Base-by-base conservation (phyloP, 1,140 invertebrate species). In the Atta cephalotes region DNA sequence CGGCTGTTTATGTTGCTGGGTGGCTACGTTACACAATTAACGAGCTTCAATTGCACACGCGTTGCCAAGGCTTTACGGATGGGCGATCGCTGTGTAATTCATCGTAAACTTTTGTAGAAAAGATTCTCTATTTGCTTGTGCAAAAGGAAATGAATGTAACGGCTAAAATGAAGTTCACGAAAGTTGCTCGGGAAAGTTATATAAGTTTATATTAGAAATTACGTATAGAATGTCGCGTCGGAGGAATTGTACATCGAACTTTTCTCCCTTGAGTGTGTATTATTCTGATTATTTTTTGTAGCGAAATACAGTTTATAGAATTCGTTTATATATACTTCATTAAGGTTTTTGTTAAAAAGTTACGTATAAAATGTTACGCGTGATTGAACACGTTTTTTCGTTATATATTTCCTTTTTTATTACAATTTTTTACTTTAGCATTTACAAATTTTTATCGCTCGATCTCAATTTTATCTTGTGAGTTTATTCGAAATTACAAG, bases 1-100 rank as follows among this genome's bases (percentile, higher is more conserved):
- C 16, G 70, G 35, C 62, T 56, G 76, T 79, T 79, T 85, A 35
- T 28, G 16, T 74, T 62, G 53, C 31, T 28, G 31, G 60, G 78
- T 82, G 87, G 63, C 70, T 35, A 51, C 45, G 21, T 49, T 78
- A 31, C 53, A 49, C 66, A 86, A 79, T 87, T 68, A 74, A 39
- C 58, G 18, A 28, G 53, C 58, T 81, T 39, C n/a, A 81, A n/a
- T 16, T 77, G 49, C 76, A 49, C 16, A 45, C 74, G n/a, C 45
- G n/a, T 28, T 70, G 14, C 28, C 25, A n/a, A n/a, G 21, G 58
- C 31, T 3, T 21, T 39, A n/a, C 14, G 16, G 51, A 62, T 31
- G 39, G 18, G 1, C 60, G n/a, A n/a, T 74, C 10, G 80, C n/a
- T 49, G 18, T 51, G 31, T 9, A 49, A 18, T 5, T 4, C n/a